phyloP scores from a whole-genome alignment of 2,888 invertebrate genomes.

The Psococerastis gibbosa region DNA sequence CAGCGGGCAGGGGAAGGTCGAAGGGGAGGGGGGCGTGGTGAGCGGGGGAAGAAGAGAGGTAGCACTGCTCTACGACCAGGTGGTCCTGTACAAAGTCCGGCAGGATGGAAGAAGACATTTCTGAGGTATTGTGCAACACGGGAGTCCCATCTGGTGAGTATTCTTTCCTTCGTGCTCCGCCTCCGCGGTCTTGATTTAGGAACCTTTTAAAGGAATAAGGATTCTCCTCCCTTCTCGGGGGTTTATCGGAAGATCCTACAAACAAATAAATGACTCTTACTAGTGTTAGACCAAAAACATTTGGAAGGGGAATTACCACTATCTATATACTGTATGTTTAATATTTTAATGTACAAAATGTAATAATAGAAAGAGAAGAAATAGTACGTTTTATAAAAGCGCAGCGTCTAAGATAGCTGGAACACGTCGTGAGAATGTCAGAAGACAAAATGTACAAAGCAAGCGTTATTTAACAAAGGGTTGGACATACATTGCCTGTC shows the following conservation, averaged over 20 bases:
- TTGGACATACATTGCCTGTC: no score
- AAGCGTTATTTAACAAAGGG: no score
- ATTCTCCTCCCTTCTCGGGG: constrained; percentile 44
- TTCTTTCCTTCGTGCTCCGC: constrained; percentile 63
- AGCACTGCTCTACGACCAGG: constrained; percentile 60
- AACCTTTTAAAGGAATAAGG: constrained; percentile 77
- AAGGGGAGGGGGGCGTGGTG: constrained; percentile 19
- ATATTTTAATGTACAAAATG: no score
- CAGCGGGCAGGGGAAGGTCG: constrained; percentile 21
- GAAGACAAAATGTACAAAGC: no score
- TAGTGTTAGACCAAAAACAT: no score
- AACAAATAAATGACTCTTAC: no score
- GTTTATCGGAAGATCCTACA: constrained; percentile 28
- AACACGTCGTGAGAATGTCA: no score
- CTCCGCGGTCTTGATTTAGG: constrained; percentile 44
- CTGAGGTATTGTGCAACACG: constrained; percentile 17
- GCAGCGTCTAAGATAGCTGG: no score
- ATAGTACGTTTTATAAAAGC: no score
- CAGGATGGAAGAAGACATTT: constrained; percentile 20
- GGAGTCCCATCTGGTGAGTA: constrained; percentile 24
- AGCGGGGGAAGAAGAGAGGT: constrained; percentile 25
- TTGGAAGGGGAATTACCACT: no score
- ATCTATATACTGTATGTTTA: no score
- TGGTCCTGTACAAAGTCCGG: constrained; percentile 85
- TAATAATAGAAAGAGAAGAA: no score